Base-by-base conservation (phyloP, 2,888 invertebrate genomes). In the Chymomyza caudatula region DNA sequence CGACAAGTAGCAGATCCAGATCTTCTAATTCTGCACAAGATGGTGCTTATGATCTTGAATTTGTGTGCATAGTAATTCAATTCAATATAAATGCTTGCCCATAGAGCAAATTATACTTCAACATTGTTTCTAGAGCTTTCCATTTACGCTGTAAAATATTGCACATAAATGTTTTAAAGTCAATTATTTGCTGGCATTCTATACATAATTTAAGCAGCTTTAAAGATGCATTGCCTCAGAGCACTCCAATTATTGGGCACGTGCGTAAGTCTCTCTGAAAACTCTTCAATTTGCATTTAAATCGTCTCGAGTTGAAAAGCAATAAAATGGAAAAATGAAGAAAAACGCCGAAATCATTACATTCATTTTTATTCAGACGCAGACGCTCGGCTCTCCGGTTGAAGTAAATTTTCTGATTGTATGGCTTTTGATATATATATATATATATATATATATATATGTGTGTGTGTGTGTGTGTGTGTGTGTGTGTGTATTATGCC, bases 231-330 rank as follows among this genome's bases (percentile, higher is more conserved):
- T 37, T 37, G 29, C 29, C 29, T 37, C 29, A 11, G 60, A 66
- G 62, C 60, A 66, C 67, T 68, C 66, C 68, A 77, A 79, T 84
- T 71, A 68, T 65, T 63, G 67, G 71, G 79, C 73, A 78, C 76
- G 78, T 81, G 77, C 71, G 71, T 69, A 67, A 74, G 79, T 74
- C 65, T 74, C 67, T 69, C 61, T 63, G 54, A 47, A 67, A 37
- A 8, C 51, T 19, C 69, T 65, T 69, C 69, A 74, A 85, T 74
- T 83, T 77, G 57, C 76, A 85, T 71, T 68, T 74, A 73, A 85
- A 75, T 77, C 60, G 72, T 64, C 73, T 69, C 60, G 61, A 67
- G 66, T 55, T 58, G 17, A 15, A 53, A 37, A 67, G 60, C 47
- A 63, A 64, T 56, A 61, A 47, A 47, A 47, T 47, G 17, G 47